Evolutionary conservation across 64 coral and sea anemone species (phyloP).

Genomic region (Exaiptasia diaphana): DNA sequence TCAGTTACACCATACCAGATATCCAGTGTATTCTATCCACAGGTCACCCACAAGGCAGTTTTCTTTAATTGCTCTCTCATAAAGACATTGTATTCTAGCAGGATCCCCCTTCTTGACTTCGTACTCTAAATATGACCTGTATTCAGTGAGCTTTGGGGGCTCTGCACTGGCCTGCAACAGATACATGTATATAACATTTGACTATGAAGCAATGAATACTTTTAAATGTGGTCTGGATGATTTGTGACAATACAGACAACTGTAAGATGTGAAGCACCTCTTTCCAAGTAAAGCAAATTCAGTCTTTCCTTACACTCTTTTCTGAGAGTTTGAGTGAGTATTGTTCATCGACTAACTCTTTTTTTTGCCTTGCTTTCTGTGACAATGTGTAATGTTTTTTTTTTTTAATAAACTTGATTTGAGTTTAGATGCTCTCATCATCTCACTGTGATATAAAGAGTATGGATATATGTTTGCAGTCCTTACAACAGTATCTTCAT

Average conservation of each 20-base stretch:
- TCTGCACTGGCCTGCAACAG: constrained; percentile 21
- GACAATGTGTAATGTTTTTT: neutral
- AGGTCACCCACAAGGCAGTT: constrained; percentile 84
- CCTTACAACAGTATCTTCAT: constrained; percentile 88
- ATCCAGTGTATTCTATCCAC: constrained; percentile 80
- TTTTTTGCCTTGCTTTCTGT: too few relatives aligned
- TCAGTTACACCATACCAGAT: constrained; percentile 54
- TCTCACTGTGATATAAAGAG: neutral
- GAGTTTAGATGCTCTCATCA: too few relatives aligned
- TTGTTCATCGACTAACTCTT: too few relatives aligned
- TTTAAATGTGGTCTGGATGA: too few relatives aligned
- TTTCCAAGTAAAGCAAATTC: too few relatives aligned
- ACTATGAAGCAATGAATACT: too few relatives aligned
- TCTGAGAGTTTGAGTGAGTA: too few relatives aligned
- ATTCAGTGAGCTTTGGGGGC: constrained; percentile 37
- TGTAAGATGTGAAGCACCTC: too few relatives aligned
- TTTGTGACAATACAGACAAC: too few relatives aligned
- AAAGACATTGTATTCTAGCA: constrained; percentile 79
- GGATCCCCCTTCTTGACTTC: constrained; percentile 80
- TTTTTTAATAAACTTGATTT: too few relatives aligned
- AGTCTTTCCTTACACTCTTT: too few relatives aligned
- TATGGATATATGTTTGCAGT: neutral
- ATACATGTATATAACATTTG: too few relatives aligned
- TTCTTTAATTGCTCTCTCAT: constrained; percentile 91
- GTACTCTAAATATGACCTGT: constrained; percentile 73